Evolutionary conservation across 2,113 vertebrate species (phyloP).

Genomic region (Candoia aspera): DNA sequence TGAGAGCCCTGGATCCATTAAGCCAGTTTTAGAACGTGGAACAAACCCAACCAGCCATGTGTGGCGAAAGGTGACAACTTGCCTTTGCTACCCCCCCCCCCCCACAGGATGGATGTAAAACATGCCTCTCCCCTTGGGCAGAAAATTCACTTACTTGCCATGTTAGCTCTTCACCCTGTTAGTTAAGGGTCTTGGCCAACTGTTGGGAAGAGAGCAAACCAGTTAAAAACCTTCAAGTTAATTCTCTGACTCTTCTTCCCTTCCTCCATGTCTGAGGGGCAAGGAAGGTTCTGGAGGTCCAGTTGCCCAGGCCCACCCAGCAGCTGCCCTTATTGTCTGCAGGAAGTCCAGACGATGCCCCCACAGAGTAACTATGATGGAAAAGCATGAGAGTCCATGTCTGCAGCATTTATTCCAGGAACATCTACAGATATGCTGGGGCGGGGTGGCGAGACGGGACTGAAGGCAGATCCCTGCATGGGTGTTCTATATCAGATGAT

Average conservation of each 20-base stretch:
- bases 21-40: background rate
- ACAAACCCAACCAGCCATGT: background rate
- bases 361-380: background rate
- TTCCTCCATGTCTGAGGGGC: background rate
- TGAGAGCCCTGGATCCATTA: too few relatives aligned
- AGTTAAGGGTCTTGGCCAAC: slow-evolving; percentile 56
- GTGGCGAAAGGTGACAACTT: background rate
- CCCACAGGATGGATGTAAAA: background rate
- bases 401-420: background rate
- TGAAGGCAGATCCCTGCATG: background rate
- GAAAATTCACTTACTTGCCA: slow-evolving; percentile 73
- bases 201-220: slow-evolving; percentile 63
- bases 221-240: slow-evolving; percentile 15
- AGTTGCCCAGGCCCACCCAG: background rate
- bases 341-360: background rate
- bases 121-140: background rate
- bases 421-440: background rate
- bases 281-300: background rate
- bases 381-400: background rate
- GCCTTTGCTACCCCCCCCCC: background rate
- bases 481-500: background rate
- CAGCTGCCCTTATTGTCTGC: background rate
- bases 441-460: background rate
- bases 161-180: slow-evolving; percentile 58
- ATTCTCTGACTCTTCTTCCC: background rate